Evolutionary conservation across 1,140 invertebrate species (phyloP), one percentile per base, ranked within the genome.

Genomic region (Lepidurus apus): DNA sequence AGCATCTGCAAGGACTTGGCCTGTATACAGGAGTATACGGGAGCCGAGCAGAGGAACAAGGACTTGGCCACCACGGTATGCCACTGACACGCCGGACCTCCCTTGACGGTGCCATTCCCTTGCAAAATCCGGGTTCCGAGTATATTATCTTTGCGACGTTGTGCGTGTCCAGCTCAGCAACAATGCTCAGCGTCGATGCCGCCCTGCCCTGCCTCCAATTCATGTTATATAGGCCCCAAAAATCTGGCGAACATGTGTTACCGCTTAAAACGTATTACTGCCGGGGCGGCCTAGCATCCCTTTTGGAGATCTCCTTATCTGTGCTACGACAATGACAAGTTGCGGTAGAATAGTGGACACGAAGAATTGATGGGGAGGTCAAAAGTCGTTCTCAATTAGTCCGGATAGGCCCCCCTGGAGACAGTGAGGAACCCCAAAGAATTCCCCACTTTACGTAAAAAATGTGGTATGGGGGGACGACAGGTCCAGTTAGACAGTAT

Each of bases 351-450:
- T 65, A 21, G 53, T 65, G 53, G 53, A 65, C 53, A 65, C 9
- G 7, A 65, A 65, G 17, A 65, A 65, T 65, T 65, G 53, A 65
- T 65, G 53, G 53, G 17, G 53, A 65, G 53, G 53, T 65, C 53
- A 65, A 65, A 65, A 65, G 53, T 21, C 53, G 53, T 65, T 65
- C 53, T 65, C 53, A 65, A 65, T 65, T 65, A 65, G 53, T 65
- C 53, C 17, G 53, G 21, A 65, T 65, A 65, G 53, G 53, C 53
- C 53, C 53, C 53, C 21, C 21, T 17, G 53, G 53, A 65, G 53
- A 65, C 53, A 13, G 45, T 11, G 45, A 47, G 45, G 53, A 65
- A 65, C 13, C 17, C 53, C 53, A 65, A 65, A 65, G 53, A 65
- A 65, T 65, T 65, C 53, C 21, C 53, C 53, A 65, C 53, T 65